A percentile compares a stretch with the other conserved stretches of the same genome.
Conservation (phyloP, 2,797 vertebrate genomes). For the Acanthopagrus latus region DNA sequence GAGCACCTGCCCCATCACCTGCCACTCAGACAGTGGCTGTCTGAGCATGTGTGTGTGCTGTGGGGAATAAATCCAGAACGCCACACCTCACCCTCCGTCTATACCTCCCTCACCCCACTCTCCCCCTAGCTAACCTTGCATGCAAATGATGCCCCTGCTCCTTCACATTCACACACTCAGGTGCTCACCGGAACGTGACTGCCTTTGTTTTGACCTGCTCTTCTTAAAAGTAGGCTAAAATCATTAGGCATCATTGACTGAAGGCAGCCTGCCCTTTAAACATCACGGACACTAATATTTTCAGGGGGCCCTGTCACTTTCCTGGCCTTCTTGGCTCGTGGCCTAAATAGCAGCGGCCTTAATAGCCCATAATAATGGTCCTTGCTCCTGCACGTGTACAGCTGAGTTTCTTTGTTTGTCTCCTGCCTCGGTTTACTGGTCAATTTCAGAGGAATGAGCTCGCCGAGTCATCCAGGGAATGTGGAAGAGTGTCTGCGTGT, state of each 20-base stretch:
- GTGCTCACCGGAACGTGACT: constrained; percentile 6
- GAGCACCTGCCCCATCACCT: constrained; percentile 85
- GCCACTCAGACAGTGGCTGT: constrained; percentile 74
- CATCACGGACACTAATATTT: constrained; percentile 43
- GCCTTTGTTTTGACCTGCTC: constrained; percentile 23
- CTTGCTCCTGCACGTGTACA: constrained; percentile 68
- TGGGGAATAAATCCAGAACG: constrained; percentile 50
- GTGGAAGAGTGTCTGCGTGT: constrained; percentile 78
- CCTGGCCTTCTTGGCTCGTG: constrained; percentile 48
- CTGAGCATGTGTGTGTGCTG: constrained; percentile 52
- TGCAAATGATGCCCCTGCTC: constrained; percentile 34
- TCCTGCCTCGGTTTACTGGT: constrained; percentile 72
- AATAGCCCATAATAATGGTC: constrained; percentile 74
- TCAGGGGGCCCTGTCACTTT: constrained; percentile 53
- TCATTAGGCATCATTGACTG: constrained; percentile 28
- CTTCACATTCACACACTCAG: constrained; percentile 12
- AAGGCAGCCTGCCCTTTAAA: constrained; percentile 25
- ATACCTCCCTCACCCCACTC: constrained; percentile 9
- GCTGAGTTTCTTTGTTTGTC: constrained; percentile 78
- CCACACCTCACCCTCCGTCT: constrained; percentile 52
- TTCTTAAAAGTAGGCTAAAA: constrained; percentile 38
- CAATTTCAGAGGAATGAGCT: constrained; percentile 85
- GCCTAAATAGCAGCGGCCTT: constrained; percentile 64
- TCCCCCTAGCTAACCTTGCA: constrained; percentile 10
- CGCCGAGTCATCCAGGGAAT: constrained; percentile 85